These are phyloP conservation scores for Phrixothrix hirtus DNA, from an alignment of 2,888 invertebrate species.

Conservation along the genomic window DNA sequence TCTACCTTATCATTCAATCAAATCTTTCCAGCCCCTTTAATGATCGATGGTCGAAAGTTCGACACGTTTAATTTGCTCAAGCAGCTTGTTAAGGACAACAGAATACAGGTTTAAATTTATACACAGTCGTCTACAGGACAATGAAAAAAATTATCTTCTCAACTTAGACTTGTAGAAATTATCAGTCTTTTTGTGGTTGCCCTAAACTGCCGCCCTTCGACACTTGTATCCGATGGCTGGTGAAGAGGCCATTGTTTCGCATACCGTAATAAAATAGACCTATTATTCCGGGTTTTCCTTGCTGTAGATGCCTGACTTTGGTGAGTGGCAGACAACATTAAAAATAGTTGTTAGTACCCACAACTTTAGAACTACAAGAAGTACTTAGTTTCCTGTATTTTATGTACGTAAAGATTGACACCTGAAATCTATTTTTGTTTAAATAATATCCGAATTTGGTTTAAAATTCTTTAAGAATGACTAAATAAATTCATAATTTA, in stretches of 20 bases:
- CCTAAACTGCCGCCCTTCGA: constrained; percentile 19
- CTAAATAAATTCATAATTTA: too few relatives aligned
- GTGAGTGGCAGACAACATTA: constrained; percentile 6
- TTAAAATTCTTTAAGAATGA: too few relatives aligned
- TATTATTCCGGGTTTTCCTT: constrained; percentile 29
- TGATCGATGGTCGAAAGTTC: constrained; percentile 23
- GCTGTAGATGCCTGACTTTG: constrained; percentile 12
- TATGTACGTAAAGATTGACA: too few relatives aligned
- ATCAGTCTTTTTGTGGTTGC: constrained; percentile 16
- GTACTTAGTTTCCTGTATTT: too few relatives aligned
- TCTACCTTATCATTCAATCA: constrained; percentile 18
- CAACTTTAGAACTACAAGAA: too few relatives aligned
- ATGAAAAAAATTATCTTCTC: constrained; percentile 13
- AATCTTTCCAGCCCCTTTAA: constrained; percentile 16
- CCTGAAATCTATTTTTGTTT: too few relatives aligned
- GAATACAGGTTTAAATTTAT: constrained; percentile 14
- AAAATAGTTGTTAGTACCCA: constrained; percentile 7
- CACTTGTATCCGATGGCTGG: constrained; percentile 27
- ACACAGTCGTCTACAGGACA: constrained; percentile 12
- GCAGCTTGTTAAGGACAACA: constrained; percentile 14
- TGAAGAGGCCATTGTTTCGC: constrained; percentile 27
- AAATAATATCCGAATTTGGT: too few relatives aligned
- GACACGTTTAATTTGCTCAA: constrained; percentile 23
- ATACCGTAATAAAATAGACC: constrained; percentile 25
- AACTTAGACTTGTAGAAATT: constrained; percentile 7